phyloP scores from a whole-genome alignment of 2,888 invertebrate genomes.

The Argynnis bischoffii region DNA sequence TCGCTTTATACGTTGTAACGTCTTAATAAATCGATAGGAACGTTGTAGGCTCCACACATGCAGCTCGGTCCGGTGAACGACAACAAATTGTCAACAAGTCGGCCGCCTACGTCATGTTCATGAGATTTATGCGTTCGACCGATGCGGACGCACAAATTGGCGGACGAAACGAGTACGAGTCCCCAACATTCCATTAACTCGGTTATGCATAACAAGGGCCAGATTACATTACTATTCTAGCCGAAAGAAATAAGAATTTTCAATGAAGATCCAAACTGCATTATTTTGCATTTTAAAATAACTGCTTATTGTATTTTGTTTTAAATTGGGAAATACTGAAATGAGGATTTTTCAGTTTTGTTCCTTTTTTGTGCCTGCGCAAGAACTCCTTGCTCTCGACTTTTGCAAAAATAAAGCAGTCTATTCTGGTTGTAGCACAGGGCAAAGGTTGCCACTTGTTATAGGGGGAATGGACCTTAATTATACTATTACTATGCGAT shows the following conservation, averaged over 20 bases:
- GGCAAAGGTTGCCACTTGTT: constrained; percentile 35
- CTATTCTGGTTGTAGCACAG: constrained; percentile 26
- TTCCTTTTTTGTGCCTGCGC: background rate
- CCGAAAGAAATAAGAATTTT: constrained; percentile 29
- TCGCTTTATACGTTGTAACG: constrained; percentile 34
- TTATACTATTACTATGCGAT: constrained; percentile 32
- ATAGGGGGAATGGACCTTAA: constrained; percentile 34
- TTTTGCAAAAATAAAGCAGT: constrained; percentile 26
- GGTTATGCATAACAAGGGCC: constrained; percentile 57
- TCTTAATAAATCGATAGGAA: constrained; percentile 38
- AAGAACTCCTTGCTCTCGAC: constrained; percentile 3
- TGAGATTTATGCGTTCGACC: constrained; percentile 71
- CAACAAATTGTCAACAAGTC: constrained; percentile 76
- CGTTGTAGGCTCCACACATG: constrained; percentile 24
- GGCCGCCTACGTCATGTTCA: constrained; percentile 74
- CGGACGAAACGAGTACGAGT: constrained; percentile 55
- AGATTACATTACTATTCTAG: constrained; percentile 42
- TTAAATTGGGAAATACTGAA: background rate
- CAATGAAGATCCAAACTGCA: constrained; percentile 28
- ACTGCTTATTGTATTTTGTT: constrained; percentile 1
- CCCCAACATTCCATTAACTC: constrained; percentile 54
- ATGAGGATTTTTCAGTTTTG: background rate
- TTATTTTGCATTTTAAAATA: constrained; percentile 28
- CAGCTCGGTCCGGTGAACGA: constrained; percentile 21
- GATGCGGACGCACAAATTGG: constrained; percentile 77